Evolutionary conservation across 2,888 invertebrate species (phyloP), one percentile per base, ranked within the genome.

Genomic region (Pyrrhosoma nymphula): DNA sequence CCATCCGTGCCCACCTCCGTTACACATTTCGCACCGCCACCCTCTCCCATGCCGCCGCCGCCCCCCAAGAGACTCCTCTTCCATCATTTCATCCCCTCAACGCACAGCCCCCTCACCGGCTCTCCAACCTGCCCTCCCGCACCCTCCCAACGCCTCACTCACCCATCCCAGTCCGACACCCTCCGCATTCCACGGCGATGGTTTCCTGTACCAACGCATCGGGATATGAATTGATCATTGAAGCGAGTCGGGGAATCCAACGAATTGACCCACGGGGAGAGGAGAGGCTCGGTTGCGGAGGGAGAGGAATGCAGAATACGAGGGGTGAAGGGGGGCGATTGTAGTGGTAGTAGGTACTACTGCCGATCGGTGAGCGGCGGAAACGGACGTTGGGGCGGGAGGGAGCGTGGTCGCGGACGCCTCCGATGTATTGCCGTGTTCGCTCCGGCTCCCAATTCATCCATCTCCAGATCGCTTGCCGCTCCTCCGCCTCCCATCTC

Each of bases 151-250:
- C 60, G 14, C 23, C 90, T 20, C 90, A 18, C 60, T 35, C 12
- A 23, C 35, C 55, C 35, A 26, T 26, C 39, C 60, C 60, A 16
- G 60, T 60, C 60, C 60, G 20, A n/a, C 16, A 14, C 60, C 60
- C 91, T 69, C 30, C 69, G 75, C 93, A 47, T 93, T 93, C 93
- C 93, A 93, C 47, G 63, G 93, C 63, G 39, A 69, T 93, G 63
- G 69, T 93, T 93, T 69, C 93, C 91, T 91, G 60, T 60, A 91
- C 91, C 91, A 91, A 30, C 60, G 91, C 91, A 75, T 47, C 93
- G 93, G 93, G 69, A 93, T 63, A 93, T 93, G 93, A 93, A 93
- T 93, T 93, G 93, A 91, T 91, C 91, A 91, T 91, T 91, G 91
- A 91, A 63, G 91, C 91, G 91, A 91, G 91, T 69, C 91, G 91